These are phyloP conservation scores for Caenorhabditis afra DNA, from an alignment of 2,888 invertebrate species.

Conservation along the genomic window DNA sequence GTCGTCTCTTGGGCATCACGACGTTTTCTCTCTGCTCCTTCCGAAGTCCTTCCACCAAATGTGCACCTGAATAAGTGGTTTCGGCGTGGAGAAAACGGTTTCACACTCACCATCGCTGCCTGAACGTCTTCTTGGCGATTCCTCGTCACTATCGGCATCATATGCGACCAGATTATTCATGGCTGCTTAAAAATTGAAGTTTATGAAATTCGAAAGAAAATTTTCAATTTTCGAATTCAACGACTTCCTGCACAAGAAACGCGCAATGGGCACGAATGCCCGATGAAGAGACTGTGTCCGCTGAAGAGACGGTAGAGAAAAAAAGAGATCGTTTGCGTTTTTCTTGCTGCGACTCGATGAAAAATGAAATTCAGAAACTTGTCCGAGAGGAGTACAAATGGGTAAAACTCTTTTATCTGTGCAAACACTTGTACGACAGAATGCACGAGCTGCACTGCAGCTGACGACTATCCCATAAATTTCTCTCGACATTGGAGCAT, in stretches of 20 bases:
- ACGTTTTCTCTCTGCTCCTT: too few species aligned
- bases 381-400: constrained; percentile 1
- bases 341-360: too few species aligned
- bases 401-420: neutral
- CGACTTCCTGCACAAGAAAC: too few species aligned
- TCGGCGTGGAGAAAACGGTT: neutral
- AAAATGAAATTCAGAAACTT: constrained; percentile 12
- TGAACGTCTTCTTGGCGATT: constrained; percentile 58
- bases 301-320: too few species aligned
- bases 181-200: constrained; percentile 8
- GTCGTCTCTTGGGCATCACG: constrained; percentile 29
- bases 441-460: constrained; percentile 3
- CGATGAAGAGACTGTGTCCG: too few species aligned
- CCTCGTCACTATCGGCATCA: constrained; percentile 65
- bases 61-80: neutral
- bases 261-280: too few species aligned
- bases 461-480: constrained; percentile 5
- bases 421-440: constrained; percentile 38
- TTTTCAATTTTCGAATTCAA: neutral
- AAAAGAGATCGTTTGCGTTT: too few species aligned
- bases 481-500: neutral
- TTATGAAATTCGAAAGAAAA: neutral
- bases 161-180: constrained; percentile 67
- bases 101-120: constrained; percentile 41
- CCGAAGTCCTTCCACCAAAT: neutral